Percentiles rank a stretch among this genome's conserved stretches.
Conservation (phyloP, 1,140 invertebrate species). For the silkworm (Bombyx mori) region ASM3026992v2 NC_085111.1:1382501-1383000, state of each 20-base stretch:
- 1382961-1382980: too few relatives aligned
- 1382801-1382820: too few relatives aligned
- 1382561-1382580: conserved; percentile 20
- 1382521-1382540: conserved; percentile 23
- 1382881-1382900: too few relatives aligned
- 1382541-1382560: conserved; percentile 11
- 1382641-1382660: conserved; percentile 54
- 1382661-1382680: conserved; percentile 62
- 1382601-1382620: conserved; percentile 43
- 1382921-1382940: too few relatives aligned
- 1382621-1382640: conserved; percentile 39
- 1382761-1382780: neutral
- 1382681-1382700: conserved; percentile 60
- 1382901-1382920: too few relatives aligned
- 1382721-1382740: conserved; percentile 50
- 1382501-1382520: conserved; percentile 22
- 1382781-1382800: too few relatives aligned
- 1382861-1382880: too few relatives aligned
- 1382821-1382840: too few relatives aligned
- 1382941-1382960: too few relatives aligned
- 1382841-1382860: too few relatives aligned
- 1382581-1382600: conserved; percentile 38
- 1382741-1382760: neutral
- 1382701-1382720: conserved; percentile 60
- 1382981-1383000: too few relatives aligned